phyloP scores from a whole-genome alignment of 2,113 vertebrate species.

The Ictalurus punctatus region DNA sequence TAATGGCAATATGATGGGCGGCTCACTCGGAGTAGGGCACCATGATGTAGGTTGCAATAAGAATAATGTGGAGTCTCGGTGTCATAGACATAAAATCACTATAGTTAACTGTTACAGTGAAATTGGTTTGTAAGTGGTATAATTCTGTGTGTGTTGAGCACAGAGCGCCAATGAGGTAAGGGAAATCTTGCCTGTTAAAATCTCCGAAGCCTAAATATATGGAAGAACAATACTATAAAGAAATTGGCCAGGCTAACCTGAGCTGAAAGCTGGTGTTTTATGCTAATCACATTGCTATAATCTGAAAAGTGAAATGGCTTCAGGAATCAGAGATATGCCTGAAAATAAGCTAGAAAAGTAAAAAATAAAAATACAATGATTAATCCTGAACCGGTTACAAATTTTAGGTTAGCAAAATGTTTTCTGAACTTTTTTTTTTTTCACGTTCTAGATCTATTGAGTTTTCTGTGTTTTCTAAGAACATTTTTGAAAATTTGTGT shows the following conservation, averaged over 20 bases:
- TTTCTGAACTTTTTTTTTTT: not conserved
- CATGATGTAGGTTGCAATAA: slow-evolving; percentile 3
- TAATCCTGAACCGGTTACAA: not conserved
- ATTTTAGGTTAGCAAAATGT: not conserved
- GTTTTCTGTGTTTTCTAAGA: not conserved
- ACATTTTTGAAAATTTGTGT: not conserved
- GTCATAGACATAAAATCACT: not conserved
- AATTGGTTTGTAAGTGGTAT: slow-evolving; percentile 18
- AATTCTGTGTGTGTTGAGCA: not conserved
- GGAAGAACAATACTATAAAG: not conserved
- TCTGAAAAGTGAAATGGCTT: not conserved
- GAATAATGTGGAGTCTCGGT: slow-evolving; percentile 16
- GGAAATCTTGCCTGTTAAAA: not conserved
- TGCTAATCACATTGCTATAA: not conserved
- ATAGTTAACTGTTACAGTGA: not conserved
- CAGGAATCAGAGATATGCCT: not conserved
- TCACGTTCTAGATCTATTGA: not conserved
- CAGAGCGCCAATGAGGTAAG: not conserved
- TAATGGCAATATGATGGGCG: slow-evolving; percentile 42
- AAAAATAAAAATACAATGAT: not conserved
- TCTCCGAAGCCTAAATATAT: not conserved
- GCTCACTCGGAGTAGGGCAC: slow-evolving; percentile 10
- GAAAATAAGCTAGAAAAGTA: not conserved
- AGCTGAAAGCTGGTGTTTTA: not conserved
- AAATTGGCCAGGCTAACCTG: not conserved